phyloP scores from a whole-genome alignment of 2,888 invertebrate genomes.

The Clostera curtula region DNA sequence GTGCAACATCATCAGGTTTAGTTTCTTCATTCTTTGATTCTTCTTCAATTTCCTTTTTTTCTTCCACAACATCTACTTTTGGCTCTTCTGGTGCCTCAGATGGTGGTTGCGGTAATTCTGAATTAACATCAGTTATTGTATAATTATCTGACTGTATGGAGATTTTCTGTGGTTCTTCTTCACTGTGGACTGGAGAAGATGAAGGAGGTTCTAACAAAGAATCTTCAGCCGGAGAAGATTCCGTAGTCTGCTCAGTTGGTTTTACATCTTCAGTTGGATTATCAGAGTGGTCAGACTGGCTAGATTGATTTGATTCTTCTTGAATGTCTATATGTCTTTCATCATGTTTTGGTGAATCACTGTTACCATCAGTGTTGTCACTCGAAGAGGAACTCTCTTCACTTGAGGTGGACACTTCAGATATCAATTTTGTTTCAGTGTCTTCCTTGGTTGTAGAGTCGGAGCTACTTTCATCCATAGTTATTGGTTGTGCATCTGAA shows the following conservation, averaged over 20 bases:
- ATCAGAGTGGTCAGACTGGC: conserved; percentile 23
- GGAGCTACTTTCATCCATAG: conserved; percentile 51
- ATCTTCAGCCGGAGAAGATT: conserved; percentile 10
- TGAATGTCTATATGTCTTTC: conserved; percentile 39
- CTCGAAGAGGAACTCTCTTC: conserved; percentile 66
- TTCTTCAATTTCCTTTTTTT: conserved; percentile 19
- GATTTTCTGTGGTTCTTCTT: conserved; percentile 25
- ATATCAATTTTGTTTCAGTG: conserved; percentile 43
- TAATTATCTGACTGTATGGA: conserved; percentile 51
- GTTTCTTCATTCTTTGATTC: conserved; percentile 21
- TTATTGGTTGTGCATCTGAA: conserved; percentile 26
- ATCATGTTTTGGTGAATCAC: conserved; percentile 58
- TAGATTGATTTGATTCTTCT: conserved; percentile 39
- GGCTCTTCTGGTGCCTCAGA: conserved; percentile 17
- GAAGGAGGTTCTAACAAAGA: too few relatives aligned
- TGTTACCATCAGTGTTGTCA: conserved; percentile 63
- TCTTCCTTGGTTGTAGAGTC: conserved; percentile 54
- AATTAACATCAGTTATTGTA: conserved; percentile 60
- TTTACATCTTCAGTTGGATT: conserved; percentile 20
- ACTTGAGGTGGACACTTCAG: conserved; percentile 57
- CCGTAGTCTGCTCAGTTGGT: conserved; percentile 17
- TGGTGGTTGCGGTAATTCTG: conserved; percentile 43
- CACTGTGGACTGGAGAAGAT: conserved; percentile 12
- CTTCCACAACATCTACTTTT: conserved; percentile 13
- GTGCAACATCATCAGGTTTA: conserved; percentile 23